A percentile compares a stretch with the other conserved stretches of the same genome.
phyloP scores from a whole-genome alignment of 2,113 vertebrate genomes.

The Crotalus viridis region DNA sequence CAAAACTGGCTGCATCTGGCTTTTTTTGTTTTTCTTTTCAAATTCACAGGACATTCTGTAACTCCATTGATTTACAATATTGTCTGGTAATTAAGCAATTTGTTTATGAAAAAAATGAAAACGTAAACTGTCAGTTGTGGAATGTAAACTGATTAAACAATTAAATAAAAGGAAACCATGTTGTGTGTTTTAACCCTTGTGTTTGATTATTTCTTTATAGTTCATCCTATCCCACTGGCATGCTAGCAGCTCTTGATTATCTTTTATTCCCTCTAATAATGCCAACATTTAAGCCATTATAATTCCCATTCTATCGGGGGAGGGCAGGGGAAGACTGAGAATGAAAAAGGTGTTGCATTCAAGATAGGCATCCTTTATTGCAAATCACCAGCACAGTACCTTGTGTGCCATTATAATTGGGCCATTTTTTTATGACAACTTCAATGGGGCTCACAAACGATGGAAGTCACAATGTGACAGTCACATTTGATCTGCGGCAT shows the following conservation, averaged over 20 bases:
- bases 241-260: accelerated
- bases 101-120: constrained; percentile 76
- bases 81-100: constrained; percentile 77
- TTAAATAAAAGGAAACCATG: constrained; percentile 75
- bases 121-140: constrained; percentile 80
- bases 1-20: constrained; percentile 62
- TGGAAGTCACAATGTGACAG: not conserved
- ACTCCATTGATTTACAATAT: constrained; percentile 72
- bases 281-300: not conserved
- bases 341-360: not conserved
- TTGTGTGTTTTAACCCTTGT: constrained; percentile 75
- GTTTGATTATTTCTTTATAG: constrained; percentile 54
- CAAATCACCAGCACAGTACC: not conserved
- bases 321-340: not conserved
- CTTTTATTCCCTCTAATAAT: not conserved
- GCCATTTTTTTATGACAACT: not conserved
- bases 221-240: not conserved
- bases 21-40: constrained; percentile 64
- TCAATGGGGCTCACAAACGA: not conserved
- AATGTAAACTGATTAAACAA: constrained; percentile 84
- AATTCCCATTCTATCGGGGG: not conserved
- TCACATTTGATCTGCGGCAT: not conserved
- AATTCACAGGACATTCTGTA: constrained; percentile 70
- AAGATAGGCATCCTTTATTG: not conserved
- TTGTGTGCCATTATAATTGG: not conserved